These are phyloP conservation scores for Grammomys dolichurus DNA, from an alignment of 2,113 vertebrate species.

Conservation along the genomic window DNA sequence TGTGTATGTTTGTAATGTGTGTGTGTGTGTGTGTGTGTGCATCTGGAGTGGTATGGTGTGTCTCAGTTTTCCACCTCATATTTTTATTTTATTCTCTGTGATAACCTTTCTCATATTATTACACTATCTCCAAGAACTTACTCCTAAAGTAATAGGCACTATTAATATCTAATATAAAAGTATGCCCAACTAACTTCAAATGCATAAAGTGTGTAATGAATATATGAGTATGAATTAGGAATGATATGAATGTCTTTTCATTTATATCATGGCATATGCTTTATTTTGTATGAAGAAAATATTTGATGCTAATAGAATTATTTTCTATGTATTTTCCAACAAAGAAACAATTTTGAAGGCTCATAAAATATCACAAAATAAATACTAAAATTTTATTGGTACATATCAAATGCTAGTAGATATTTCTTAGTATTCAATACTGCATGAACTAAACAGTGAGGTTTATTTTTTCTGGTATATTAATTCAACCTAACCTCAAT, in stretches of 20 bases:
- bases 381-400: not conserved
- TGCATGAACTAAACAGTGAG: slow-evolving; percentile 8
- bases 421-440: slow-evolving; percentile 63
- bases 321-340: not conserved
- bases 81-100: slow-evolving; percentile 3
- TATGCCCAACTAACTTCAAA: not conserved
- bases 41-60: rapidly evolving
- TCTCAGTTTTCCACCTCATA: not conserved
- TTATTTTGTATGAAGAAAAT: not conserved
- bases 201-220: not conserved
- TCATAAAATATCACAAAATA: slow-evolving; percentile 4
- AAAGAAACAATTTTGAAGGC: slow-evolving; percentile 18
- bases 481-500: slow-evolving; percentile 52
- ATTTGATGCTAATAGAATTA: not conserved
- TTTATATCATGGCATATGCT: not conserved
- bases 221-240: not conserved
- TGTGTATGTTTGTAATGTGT: not conserved
- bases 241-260: not conserved
- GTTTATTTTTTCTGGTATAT: slow-evolving; percentile 27
- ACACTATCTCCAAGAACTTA: not conserved
- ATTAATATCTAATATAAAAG: not conserved
- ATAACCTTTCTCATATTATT: not conserved
- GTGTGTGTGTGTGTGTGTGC: not conserved
- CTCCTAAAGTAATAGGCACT: not conserved
- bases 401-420: not conserved